Evolutionary conservation across 2,113 vertebrate species (phyloP).

Genomic region (Micromys minutus): DNA sequence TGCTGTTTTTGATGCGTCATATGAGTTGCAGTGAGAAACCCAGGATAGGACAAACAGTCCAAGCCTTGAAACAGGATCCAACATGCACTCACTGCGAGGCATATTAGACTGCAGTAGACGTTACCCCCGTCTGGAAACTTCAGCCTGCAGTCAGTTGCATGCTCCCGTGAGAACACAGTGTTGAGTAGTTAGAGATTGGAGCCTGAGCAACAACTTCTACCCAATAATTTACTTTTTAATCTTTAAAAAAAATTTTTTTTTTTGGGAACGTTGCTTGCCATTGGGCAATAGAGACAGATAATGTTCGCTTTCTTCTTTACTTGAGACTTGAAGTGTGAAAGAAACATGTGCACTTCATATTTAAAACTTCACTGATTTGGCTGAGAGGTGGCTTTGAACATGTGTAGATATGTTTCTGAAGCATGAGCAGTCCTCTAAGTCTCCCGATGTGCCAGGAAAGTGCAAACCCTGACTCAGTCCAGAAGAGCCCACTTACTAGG

Average conservation of each 20-base stretch:
- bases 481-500: background rate
- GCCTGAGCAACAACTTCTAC: background rate
- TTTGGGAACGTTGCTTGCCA: conserved; percentile 17
- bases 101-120: background rate
- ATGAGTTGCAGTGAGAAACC: background rate
- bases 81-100: background rate
- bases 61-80: background rate
- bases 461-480: background rate
- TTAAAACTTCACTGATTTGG: conserved; percentile 17
- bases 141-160: background rate
- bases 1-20: background rate
- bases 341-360: background rate
- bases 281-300: background rate
- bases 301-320: background rate
- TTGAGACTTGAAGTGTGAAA: background rate
- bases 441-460: background rate
- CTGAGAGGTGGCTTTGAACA: conserved; percentile 6
- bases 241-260: background rate
- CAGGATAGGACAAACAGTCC: background rate
- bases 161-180: background rate
- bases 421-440: background rate
- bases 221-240: background rate
- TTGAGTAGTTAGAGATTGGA: conserved; percentile 21
- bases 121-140: background rate
- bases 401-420: conserved; percentile 42